Evolutionary conservation across 2,888 invertebrate genomes (phyloP).

Genomic region (Tetragnatha montana): DNA sequence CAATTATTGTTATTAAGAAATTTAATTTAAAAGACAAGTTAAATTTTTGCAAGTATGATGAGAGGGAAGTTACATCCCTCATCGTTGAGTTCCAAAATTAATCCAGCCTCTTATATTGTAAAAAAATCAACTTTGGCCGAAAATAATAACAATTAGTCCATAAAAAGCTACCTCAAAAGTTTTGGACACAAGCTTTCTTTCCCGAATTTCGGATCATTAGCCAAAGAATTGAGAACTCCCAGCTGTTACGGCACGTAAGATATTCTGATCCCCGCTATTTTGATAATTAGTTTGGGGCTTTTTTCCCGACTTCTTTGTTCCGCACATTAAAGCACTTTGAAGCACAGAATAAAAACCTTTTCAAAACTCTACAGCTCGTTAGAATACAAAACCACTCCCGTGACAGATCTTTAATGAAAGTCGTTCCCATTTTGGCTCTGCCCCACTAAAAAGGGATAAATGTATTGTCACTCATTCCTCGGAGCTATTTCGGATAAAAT

Average conservation of each 20-base stretch:
- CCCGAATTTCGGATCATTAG: slow-evolving; percentile 34
- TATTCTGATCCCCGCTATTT: slow-evolving; percentile 42
- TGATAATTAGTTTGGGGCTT: slow-evolving; percentile 44
- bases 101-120: too few species aligned
- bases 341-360: slow-evolving; percentile 29
- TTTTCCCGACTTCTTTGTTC: slow-evolving; percentile 19
- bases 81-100: too few species aligned
- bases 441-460: slow-evolving; percentile 1
- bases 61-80: too few species aligned
- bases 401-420: slow-evolving; percentile 28
- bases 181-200: slow-evolving; percentile 12
- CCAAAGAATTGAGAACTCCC: slow-evolving; percentile 21
- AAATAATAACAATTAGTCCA: background rate
- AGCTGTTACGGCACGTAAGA: slow-evolving; percentile 36
- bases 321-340: slow-evolving; percentile 27
- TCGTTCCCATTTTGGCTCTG: slow-evolving; percentile 13
- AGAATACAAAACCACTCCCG: background rate
- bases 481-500: slow-evolving; percentile 28
- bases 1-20: too few species aligned
- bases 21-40: too few species aligned
- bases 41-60: too few species aligned
- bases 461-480: slow-evolving; percentile 17
- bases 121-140: background rate
- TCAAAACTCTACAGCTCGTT: slow-evolving; percentile 41
- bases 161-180: slow-evolving; percentile 15